Evolutionary conservation across 1,140 invertebrate species (phyloP), one percentile per base, ranked within the genome.

Genomic region (Calosoma granatense): DNA sequence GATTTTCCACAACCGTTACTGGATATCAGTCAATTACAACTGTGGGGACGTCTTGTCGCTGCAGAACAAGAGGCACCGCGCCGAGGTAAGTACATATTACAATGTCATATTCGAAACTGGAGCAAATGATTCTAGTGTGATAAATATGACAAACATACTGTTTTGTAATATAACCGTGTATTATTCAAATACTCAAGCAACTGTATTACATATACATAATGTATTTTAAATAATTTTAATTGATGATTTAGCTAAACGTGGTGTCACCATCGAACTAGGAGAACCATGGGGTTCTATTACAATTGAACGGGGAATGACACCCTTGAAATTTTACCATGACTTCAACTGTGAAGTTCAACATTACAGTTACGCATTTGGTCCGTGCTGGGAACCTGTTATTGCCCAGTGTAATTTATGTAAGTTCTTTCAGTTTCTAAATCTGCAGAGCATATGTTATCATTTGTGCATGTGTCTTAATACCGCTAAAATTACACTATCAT

Each of bases 311-410:
- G 92, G 90, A 64, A 94, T 99, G 88, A 92, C 92, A 15, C 83
- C 92, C 0, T 76, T 97, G 0, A 99, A 99, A 71, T 97, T 95
- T 74, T 99, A 96, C 73, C 94, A 98, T 70, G 96, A 99, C 74
- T 81, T 99, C n/a, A 94, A 92, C 70, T 94, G 90, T 78, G 92
- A 95, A 65, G 84, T 94, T 59, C 83, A 90, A 53, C 84, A 86
- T 60, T 92, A 87, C 63, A 87, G 86, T 65, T 90, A 95, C 67
- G 93, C 94, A 0, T 97, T 98, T 73, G 97, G 96, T 0, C 92
- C 94, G 0, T 98, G 95, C 73, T 99, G 97, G 97, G 97, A 99
- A 67, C 94, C 96, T 0, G 90, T 96, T 0, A 87, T 98, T 61
- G 91, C 95, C 0, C 94, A 98, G 67, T 94, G 92, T 64, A 96